A percentile compares a stretch with the other conserved stretches of the same genome.
Evolutionary conservation across 1,140 invertebrate genomes (phyloP).

Genomic region (Aphis craccivora): DNA sequence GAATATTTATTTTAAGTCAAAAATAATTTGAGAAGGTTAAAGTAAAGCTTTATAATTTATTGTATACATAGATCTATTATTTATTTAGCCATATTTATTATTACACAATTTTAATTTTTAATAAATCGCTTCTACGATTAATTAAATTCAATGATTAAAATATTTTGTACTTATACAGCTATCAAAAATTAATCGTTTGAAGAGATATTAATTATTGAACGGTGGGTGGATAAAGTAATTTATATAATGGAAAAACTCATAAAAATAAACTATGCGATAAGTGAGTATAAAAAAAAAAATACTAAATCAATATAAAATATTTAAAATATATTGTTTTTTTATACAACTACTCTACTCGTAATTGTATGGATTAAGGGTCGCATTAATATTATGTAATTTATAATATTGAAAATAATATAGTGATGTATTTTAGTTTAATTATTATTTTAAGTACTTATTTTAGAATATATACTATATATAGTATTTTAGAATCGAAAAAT

Average conservation of each 20-base stretch:
- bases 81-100: not conserved
- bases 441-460: not conserved
- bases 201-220: not conserved
- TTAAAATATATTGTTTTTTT: not conserved
- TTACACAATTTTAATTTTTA: not conserved
- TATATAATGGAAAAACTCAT: not conserved
- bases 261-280: not conserved
- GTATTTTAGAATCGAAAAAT: too few relatives aligned
- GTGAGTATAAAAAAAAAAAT: not conserved
- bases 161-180: not conserved
- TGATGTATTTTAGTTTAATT: not conserved
- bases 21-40: too few relatives aligned
- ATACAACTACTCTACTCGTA: too few relatives aligned
- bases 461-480: too few relatives aligned
- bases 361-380: not conserved
- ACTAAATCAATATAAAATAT: slow-evolving; percentile 1
- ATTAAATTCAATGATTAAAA: not conserved
- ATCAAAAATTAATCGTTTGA: not conserved
- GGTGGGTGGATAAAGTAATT: not conserved
- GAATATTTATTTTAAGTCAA: not conserved
- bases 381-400: not conserved
- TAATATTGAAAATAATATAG: not conserved
- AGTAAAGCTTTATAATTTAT: not conserved
- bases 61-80: not conserved
- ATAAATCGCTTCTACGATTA: not conserved